Conservation (phyloP, 2,797 vertebrate species). For the Sandelia bainsii region DNA sequence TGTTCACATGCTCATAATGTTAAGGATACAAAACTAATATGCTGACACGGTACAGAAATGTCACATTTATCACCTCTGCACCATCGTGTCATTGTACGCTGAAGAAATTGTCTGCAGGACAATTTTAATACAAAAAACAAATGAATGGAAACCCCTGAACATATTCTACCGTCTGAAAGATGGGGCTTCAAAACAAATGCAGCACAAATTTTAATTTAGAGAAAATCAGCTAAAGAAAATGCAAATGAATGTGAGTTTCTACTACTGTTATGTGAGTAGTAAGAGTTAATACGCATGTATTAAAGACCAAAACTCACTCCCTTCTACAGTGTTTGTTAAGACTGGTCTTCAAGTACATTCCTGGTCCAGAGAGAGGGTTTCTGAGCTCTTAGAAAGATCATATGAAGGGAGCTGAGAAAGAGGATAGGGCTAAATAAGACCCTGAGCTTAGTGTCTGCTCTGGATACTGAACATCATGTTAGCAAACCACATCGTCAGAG, state of each 20-base stretch:
- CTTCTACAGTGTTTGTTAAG: not conserved
- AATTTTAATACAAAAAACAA: too few species aligned
- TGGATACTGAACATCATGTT: not conserved
- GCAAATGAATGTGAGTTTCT: too few species aligned
- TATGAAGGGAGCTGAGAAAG: not conserved
- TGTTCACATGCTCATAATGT: too few species aligned
- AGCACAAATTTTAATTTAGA: not conserved
- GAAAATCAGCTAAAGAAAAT: too few species aligned
- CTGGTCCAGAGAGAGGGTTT: not conserved
- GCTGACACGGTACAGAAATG: too few species aligned
- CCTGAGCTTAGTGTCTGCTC: conserved; percentile 13
- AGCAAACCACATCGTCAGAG: conserved; percentile 35
- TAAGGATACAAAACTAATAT: too few species aligned
- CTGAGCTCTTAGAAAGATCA: not conserved
- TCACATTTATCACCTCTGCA: too few species aligned
- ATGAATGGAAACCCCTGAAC: not conserved
- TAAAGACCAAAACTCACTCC: too few species aligned
- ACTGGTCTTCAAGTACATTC: not conserved
- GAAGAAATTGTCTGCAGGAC: too few species aligned
- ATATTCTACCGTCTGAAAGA: not conserved
- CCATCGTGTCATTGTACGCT: too few species aligned
- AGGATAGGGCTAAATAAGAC: not conserved
- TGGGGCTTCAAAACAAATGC: not conserved
- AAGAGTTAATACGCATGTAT: too few species aligned
- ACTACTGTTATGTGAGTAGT: too few species aligned